Base-by-base conservation (phyloP, 2,888 invertebrate genomes). In the Trissonchulus latispiculum region DNA sequence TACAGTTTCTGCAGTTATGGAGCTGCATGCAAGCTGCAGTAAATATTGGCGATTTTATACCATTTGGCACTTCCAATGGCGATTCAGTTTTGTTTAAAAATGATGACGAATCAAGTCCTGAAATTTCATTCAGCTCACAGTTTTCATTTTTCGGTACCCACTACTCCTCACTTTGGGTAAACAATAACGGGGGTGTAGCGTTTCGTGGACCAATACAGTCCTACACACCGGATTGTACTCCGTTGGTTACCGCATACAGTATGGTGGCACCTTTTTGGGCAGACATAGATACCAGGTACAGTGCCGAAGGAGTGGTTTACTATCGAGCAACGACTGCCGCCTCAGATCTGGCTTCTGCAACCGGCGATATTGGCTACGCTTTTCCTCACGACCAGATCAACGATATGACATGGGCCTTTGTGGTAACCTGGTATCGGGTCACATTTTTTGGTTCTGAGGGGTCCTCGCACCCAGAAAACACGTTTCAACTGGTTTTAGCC, bases 241-340 rank as follows among this genome's bases (percentile, higher is more conserved):
- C 78, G 35, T 70, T 70, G 2, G 76, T 77, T 61, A 69, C 75
- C 2, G 29, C 32, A 23, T 18, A 3, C 61, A 23, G 33, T 0
- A 72, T 80, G 2, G 78, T 81, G 31, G 81, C 82, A 28, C 80
- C 81, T 0, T 81, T 78, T 74, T 82, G 82, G 82, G 79, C 81
- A 0, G 81, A 82, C 72, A 78, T 81, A 15, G 81, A 82, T 75
- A 78, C 78, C 1, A 73, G 36, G 18, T 8, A 15, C 8, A 15
- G 32, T n/a, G 18, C 15, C 8, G 28, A n/a, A 8, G 66, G 66
- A 15, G 32, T 15, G 8, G 28, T n/a, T 15, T 66, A 66, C 28
- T 66, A 66, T 28, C 15, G 66, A 29, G 66, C 28, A 66, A 29
- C n/a, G n/a, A n/a, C n/a, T n/a, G n/a, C n/a, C n/a, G n/a, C n/a